Evolutionary conservation across 2,797 vertebrate species (phyloP).

Genomic region (Cheirogaleus major): DNA sequence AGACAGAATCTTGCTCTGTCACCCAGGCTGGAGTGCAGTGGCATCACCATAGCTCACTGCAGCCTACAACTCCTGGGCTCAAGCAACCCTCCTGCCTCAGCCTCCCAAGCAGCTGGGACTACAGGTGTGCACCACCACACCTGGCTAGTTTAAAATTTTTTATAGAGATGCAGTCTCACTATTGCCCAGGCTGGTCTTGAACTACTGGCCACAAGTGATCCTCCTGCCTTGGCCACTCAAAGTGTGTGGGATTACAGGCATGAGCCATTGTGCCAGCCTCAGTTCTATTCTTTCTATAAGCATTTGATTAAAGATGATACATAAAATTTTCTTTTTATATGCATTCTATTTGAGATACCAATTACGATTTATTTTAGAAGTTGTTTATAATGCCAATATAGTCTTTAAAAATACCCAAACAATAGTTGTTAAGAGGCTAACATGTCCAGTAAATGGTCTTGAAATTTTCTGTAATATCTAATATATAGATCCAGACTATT

Average conservation of each 20-base stretch:
- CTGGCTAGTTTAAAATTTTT: too few species aligned
- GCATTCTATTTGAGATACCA: neutral
- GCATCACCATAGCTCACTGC: too few species aligned
- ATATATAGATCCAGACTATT: neutral
- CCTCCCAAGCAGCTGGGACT: too few species aligned
- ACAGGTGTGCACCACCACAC: too few species aligned
- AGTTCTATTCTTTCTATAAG: conserved; percentile 17
- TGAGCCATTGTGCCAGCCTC: neutral
- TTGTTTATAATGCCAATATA: conserved; percentile 28
- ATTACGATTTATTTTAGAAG: conserved; percentile 31
- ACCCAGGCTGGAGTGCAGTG: neutral
- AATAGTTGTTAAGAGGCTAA: neutral
- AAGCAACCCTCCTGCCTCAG: too few species aligned
- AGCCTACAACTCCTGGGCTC: too few species aligned
- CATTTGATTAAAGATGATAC: neutral
- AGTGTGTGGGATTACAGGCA: neutral
- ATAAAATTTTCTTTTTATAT: neutral
- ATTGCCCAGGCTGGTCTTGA: neutral
- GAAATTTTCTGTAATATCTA: conserved; percentile 15
- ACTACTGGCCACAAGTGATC: neutral
- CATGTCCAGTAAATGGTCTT: neutral
- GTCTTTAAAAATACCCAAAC: conserved; percentile 23
- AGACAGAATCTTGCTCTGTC: neutral
- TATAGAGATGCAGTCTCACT: too few species aligned
- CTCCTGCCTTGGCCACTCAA: neutral